phyloP scores from a whole-genome alignment of 1,140 invertebrate species.

The Samia ricini region DNA sequence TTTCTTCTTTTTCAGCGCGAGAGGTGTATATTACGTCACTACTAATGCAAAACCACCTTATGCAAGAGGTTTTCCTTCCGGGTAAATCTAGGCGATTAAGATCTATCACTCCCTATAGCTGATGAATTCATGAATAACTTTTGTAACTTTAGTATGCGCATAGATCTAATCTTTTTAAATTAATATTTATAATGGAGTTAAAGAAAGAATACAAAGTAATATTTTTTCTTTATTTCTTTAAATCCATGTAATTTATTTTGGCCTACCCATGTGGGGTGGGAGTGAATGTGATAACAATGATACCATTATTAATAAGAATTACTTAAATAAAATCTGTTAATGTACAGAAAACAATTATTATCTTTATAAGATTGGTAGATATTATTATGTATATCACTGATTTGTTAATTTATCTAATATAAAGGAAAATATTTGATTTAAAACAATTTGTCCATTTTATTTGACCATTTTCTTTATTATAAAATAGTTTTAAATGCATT shows the following conservation, averaged over 20 bases:
- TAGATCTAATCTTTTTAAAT: background rate
- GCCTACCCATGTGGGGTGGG: background rate
- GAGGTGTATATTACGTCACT: constrained; percentile 90
- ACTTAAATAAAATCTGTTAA: background rate
- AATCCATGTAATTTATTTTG: constrained; percentile 1
- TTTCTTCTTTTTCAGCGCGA: constrained; percentile 79
- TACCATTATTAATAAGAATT: background rate
- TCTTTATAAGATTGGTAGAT: background rate
- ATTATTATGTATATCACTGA: background rate
- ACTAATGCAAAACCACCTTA: constrained; percentile 91
- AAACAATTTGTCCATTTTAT: no score
- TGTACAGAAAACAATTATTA: background rate
- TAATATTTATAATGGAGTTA: background rate
- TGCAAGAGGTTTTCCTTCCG: constrained; percentile 89
- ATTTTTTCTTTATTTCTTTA: background rate
- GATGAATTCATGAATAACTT: constrained; percentile 21
- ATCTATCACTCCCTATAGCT: constrained; percentile 53
- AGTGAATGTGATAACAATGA: background rate
- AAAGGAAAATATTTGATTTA: no score
- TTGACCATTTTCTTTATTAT: no score
- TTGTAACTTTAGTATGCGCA: background rate
- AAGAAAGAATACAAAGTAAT: background rate
- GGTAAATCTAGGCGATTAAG: constrained; percentile 76
- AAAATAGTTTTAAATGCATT: no score
- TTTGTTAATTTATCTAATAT: background rate